Percentiles rank a stretch among this genome's conserved stretches.
These are phyloP conservation scores for Oreochromis niloticus DNA, from an alignment of 2,113 vertebrate species.

Conservation along the genomic window DNA sequence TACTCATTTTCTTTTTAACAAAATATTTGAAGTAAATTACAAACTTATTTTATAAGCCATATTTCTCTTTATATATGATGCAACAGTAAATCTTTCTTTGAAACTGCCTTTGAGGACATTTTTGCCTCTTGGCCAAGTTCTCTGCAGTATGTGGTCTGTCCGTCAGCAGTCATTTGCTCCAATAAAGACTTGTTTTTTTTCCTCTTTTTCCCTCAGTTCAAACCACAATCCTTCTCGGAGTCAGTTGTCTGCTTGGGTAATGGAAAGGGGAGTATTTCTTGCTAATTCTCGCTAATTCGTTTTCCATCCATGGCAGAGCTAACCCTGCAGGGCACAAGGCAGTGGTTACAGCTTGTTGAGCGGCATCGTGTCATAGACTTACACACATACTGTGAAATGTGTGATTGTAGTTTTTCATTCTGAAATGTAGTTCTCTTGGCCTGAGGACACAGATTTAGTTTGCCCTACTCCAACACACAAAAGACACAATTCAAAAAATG, in stretches of 20 bases:
- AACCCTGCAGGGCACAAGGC: not conserved
- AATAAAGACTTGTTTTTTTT: constrained; percentile 31
- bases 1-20: not conserved
- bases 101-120: constrained; percentile 29
- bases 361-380: not conserved
- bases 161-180: constrained; percentile 60
- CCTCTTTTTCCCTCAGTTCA: constrained; percentile 4
- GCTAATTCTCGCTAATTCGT: constrained; percentile 58
- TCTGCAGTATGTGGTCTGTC: constrained; percentile 55
- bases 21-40: constrained; percentile 3
- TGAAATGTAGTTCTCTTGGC: not conserved
- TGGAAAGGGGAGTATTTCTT: constrained; percentile 61
- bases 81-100: constrained; percentile 34
- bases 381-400: not conserved
- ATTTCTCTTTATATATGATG: constrained; percentile 6
- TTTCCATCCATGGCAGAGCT: constrained; percentile 46
- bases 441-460: not conserved
- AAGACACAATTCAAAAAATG: not conserved
- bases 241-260: constrained; percentile 62
- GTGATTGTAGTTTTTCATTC: not conserved
- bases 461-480: not conserved
- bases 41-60: not conserved
- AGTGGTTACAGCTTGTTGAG: not conserved
- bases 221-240: constrained; percentile 68
- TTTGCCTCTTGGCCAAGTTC: constrained; percentile 18